These are phyloP conservation scores for Cantharis nigra DNA, from an alignment of 2,888 invertebrate genomes.

Conservation along the genomic window DNA sequence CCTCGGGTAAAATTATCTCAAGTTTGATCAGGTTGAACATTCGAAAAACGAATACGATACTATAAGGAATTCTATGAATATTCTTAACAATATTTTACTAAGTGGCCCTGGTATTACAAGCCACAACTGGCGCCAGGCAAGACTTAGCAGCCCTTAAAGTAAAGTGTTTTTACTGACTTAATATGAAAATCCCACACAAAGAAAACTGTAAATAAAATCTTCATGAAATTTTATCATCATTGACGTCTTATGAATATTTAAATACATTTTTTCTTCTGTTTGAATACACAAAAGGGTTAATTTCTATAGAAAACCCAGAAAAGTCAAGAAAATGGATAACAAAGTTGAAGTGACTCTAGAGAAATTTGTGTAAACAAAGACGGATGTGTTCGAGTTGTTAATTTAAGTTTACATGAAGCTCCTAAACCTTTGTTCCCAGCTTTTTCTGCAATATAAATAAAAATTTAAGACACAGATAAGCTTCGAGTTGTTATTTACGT, in stretches of 20 bases:
- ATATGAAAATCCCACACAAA: neutral
- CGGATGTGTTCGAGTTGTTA: conserved; percentile 25
- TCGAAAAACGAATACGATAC: neutral
- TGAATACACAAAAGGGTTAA: neutral
- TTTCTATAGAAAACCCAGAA: conserved; percentile 1
- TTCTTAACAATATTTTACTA: too few relatives aligned
- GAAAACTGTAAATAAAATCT: neutral
- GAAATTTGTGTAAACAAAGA: conserved; percentile 28
- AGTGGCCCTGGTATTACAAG: neutral
- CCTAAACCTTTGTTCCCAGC: neutral
- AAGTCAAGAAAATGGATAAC: conserved; percentile 22
- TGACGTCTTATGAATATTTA: conserved; percentile 20
- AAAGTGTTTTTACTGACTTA: neutral
- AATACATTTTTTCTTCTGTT: conserved; percentile 2
- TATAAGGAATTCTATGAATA: neutral
- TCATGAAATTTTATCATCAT: conserved; percentile 1
- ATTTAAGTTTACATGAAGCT: conserved; percentile 20
- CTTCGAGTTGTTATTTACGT: neutral
- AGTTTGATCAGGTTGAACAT: neutral
- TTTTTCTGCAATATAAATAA: neutral
- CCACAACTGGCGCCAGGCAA: neutral
- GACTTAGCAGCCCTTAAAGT: neutral
- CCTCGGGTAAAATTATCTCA: neutral
- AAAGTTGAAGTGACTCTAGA: conserved; percentile 25
- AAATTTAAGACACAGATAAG: neutral